A percentile compares a stretch with the other conserved stretches of the same genome.
Conservation (phyloP, 2,797 vertebrate genomes). For the Urophycis tenuis region DNA sequence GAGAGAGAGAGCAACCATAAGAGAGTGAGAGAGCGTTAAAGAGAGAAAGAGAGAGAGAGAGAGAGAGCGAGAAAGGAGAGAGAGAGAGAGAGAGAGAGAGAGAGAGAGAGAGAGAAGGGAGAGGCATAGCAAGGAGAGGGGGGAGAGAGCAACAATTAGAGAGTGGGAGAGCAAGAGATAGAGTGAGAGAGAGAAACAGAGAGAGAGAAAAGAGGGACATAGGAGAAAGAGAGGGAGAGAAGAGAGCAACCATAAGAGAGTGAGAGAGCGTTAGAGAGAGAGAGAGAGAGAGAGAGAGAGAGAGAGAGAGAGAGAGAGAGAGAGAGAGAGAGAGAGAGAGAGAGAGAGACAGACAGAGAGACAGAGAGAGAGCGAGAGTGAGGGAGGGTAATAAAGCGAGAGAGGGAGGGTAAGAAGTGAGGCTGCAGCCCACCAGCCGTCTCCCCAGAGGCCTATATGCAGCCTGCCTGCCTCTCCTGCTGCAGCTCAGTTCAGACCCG, state of each 20-base stretch:
- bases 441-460: conserved; percentile 68
- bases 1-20: conserved; percentile 24
- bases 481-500: conserved; percentile 68
- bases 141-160: conserved; percentile 17
- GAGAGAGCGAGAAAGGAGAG: conserved; percentile 35
- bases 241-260: conserved; percentile 20
- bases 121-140: conserved; percentile 38
- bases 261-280: conserved; percentile 28
- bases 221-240: conserved; percentile 31
- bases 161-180: conserved; percentile 25
- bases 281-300: conserved; percentile 26
- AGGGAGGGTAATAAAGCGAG: conserved; percentile 22
- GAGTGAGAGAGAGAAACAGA: conserved; percentile 46
- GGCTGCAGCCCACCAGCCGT: conserved; percentile 66
- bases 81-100: conserved; percentile 44
- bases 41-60: conserved; percentile 21
- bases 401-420: conserved; percentile 48
- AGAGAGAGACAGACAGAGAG: conserved; percentile 29
- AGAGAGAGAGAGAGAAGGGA: conserved; percentile 43
- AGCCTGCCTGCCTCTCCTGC: conserved; percentile 56
- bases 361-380: conserved; percentile 29
- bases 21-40: conserved; percentile 24
- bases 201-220: conserved; percentile 41
- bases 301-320: conserved; percentile 27
- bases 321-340: conserved; percentile 19